Percentiles rank a stretch among this genome's conserved stretches.
Evolutionary conservation across 2,797 vertebrate genomes (phyloP).

Genomic region (Phrynocephalus guinanensis): DNA sequence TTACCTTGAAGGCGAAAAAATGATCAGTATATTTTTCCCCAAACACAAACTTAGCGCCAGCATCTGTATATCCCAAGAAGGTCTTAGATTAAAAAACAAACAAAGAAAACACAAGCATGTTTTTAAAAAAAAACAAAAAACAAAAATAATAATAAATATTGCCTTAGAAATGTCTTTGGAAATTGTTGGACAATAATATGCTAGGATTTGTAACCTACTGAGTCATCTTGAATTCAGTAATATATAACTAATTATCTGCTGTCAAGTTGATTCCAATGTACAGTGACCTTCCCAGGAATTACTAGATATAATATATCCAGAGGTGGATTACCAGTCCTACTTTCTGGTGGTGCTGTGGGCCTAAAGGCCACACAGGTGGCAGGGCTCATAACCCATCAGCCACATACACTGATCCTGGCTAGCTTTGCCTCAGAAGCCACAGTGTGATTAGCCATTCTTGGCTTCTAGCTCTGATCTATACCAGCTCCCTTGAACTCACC

Average conservation of each 20-base stretch:
- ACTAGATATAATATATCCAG: too few relatives aligned
- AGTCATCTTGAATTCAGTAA: neutral
- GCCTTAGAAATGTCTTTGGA: too few relatives aligned
- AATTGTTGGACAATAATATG: neutral
- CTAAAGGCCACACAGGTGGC: too few relatives aligned
- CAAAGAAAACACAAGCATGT: neutral
- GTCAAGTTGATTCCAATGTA: too few relatives aligned
- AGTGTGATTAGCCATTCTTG: too few relatives aligned
- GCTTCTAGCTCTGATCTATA: neutral
- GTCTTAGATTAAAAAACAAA: conserved; percentile 73
- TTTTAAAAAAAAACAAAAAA: neutral
- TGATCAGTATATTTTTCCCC: conserved; percentile 84
- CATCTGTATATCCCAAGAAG: conserved; percentile 82
- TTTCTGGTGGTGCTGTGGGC: too few relatives aligned
- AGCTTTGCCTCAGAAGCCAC: too few relatives aligned
- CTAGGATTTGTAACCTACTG: neutral
- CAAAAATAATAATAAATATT: neutral
- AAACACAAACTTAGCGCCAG: conserved; percentile 87
- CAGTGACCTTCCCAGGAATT: too few relatives aligned
- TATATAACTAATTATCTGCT: neutral
- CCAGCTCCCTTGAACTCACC: neutral
- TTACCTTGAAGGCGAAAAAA: conserved; percentile 89
- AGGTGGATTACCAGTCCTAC: too few relatives aligned
- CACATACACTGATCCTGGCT: too few relatives aligned
- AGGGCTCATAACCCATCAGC: too few relatives aligned